Evolutionary conservation across 2,797 vertebrate genomes (phyloP).

Genomic region (Borostomias antarcticus): DNA sequence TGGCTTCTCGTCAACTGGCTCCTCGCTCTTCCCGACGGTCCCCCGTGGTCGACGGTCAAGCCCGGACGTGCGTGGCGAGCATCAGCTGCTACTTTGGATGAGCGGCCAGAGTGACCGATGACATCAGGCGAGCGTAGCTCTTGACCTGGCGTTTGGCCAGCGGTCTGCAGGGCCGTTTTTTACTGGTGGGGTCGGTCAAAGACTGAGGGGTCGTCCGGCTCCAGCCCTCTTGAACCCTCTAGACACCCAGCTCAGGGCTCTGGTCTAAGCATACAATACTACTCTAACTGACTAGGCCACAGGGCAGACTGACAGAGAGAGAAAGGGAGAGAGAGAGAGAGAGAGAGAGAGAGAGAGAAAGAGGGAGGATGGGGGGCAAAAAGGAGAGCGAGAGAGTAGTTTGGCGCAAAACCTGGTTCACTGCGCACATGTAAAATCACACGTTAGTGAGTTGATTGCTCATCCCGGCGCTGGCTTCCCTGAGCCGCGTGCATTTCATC

Average conservation of each 20-base stretch:
- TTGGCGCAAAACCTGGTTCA: not conserved
- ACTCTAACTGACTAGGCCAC: slow-evolving; percentile 32
- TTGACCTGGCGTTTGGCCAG: slow-evolving; percentile 8
- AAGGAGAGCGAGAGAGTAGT: not conserved
- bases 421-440: slow-evolving; percentile 57
- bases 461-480: slow-evolving; percentile 67
- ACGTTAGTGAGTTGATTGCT: slow-evolving; percentile 77
- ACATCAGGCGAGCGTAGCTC: not conserved
- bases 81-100: not conserved
- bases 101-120: not conserved
- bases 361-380: slow-evolving; percentile 2
- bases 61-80: too few species aligned
- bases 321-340: slow-evolving; percentile 20
- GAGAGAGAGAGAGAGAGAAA: not conserved
- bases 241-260: slow-evolving; percentile 27
- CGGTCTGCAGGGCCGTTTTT: not conserved
- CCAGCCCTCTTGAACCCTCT: slow-evolving; percentile 35
- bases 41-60: too few species aligned
- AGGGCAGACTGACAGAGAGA: not conserved
- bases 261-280: slow-evolving; percentile 43
- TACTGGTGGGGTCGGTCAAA: slow-evolving; percentile 13
- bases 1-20: too few species aligned
- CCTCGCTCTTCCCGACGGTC: too few species aligned
- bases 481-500: slow-evolving; percentile 70
- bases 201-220: slow-evolving; percentile 42